phyloP scores from a whole-genome alignment of 2,888 invertebrate species.

The Sicus ferrugineus region DNA sequence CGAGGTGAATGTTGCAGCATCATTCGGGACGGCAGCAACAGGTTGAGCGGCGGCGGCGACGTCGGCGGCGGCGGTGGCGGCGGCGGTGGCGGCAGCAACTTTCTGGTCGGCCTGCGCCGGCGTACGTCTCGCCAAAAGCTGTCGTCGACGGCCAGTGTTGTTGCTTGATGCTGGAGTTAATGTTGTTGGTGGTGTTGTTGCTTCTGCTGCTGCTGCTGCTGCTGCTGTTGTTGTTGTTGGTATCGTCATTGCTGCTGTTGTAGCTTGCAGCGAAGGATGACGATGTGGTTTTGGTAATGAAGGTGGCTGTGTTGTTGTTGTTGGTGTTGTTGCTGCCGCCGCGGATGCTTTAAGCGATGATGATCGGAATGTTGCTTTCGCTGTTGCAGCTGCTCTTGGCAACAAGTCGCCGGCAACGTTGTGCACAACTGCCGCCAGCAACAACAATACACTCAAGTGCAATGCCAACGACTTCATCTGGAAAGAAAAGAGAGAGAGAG shows the following conservation, averaged over 20 bases:
- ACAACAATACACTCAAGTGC: conserved; percentile 60
- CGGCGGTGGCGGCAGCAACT: neutral
- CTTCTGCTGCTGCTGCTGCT: conserved; percentile 51
- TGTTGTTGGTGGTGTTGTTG: no score
- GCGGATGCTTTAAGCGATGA: conserved; percentile 28
- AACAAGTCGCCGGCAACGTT: conserved; percentile 25
- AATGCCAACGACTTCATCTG: conserved; percentile 63
- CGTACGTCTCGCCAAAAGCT: conserved; percentile 41
- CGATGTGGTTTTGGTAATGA: conserved; percentile 55
- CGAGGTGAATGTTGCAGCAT: conserved; percentile 39
- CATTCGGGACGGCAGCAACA: conserved; percentile 5
- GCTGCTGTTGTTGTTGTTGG: conserved; percentile 55
- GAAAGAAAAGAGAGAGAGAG: conserved; percentile 38
- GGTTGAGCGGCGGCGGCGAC: neutral
- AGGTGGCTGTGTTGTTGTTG: conserved; percentile 48
- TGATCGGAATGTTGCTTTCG: conserved; percentile 13
- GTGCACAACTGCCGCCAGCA: conserved; percentile 43
- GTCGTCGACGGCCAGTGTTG: conserved; percentile 35
- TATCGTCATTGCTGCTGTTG: conserved; percentile 54
- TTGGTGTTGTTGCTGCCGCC: conserved; percentile 35
- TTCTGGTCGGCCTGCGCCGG: conserved; percentile 32
- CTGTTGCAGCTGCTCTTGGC: conserved; percentile 30
- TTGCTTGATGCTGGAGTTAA: conserved; percentile 44
- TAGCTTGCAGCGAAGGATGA: conserved; percentile 49
- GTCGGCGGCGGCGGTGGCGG: conserved; percentile 7